Conservation (phyloP, 2,888 invertebrate genomes). For the Ethmia dodecea region DNA sequence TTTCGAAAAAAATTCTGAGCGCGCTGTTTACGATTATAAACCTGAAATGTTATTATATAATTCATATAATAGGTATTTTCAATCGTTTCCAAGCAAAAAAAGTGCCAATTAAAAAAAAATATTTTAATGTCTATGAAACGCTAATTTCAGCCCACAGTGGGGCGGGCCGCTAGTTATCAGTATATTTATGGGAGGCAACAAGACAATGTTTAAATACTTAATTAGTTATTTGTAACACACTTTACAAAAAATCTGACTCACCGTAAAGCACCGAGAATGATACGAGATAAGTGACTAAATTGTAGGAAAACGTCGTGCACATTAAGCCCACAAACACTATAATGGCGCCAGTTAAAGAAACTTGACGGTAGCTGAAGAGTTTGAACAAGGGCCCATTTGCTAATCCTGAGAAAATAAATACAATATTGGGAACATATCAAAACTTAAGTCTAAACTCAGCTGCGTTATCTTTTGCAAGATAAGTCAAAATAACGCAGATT, state of each 20-base stretch:
- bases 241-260: no score
- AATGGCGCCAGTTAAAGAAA: slow-evolving; percentile 79
- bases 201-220: no score
- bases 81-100: not conserved
- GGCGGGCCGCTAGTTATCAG: no score
- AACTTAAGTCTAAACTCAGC: no score
- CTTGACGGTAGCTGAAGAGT: slow-evolving; percentile 81
- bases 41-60: not conserved
- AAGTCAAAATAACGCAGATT: no score
- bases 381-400: slow-evolving; percentile 85
- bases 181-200: no score
- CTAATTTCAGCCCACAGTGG: no score
- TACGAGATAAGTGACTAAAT: slow-evolving; percentile 79
- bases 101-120: not conserved
- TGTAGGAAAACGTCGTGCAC: slow-evolving; percentile 78
- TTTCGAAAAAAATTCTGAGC: not conserved
- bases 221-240: no score
- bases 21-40: not conserved
- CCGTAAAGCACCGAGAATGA: slow-evolving; percentile 83
- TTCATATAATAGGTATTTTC: not conserved
- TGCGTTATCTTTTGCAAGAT: no score
- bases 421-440: no score
- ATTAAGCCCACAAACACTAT: slow-evolving; percentile 79
- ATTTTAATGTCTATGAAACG: not conserved
- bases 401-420: slow-evolving; percentile 70